phyloP scores from a whole-genome alignment of 37 sponge, comb jelly and placozoan genomes.

The Halichondria panicea region DNA sequence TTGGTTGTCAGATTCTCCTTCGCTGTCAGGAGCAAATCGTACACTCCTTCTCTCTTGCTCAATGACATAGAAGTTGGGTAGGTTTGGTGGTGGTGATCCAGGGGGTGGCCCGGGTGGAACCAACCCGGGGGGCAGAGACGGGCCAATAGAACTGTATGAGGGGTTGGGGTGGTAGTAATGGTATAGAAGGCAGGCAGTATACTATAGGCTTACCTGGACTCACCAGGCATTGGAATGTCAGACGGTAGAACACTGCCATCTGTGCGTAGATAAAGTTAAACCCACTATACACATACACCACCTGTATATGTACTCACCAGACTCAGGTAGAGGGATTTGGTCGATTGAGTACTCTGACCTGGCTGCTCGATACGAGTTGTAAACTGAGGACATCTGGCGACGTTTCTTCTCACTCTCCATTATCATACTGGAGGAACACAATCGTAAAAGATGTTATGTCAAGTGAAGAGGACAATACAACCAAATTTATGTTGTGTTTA shows the following conservation, averaged over 20 bases:
- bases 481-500: background rate
- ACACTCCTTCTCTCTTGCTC: background rate
- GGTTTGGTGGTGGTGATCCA: conserved; percentile 59
- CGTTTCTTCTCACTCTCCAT: conserved; percentile 63
- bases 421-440: conserved; percentile 39
- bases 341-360: conserved; percentile 62
- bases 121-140: background rate
- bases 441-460: background rate
- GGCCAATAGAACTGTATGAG: too few relatives aligned
- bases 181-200: too few relatives aligned
- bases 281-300: background rate
- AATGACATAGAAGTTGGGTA: conserved; percentile 17
- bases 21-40: conserved; percentile 14
- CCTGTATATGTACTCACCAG: background rate
- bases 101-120: conserved; percentile 69
- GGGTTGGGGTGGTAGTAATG: too few relatives aligned
- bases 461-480: background rate
- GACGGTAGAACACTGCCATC: conserved; percentile 4
- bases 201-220: conserved; percentile 8
- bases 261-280: too few relatives aligned
- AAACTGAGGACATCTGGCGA: conserved; percentile 58
- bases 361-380: conserved; percentile 61
- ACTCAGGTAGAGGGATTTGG: conserved; percentile 75
- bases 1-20: conserved; percentile 36
- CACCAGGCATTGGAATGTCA: conserved; percentile 71